Evolutionary conservation across 2,797 vertebrate species (phyloP).

Genomic region (Lutjanus argentimaculatus): DNA sequence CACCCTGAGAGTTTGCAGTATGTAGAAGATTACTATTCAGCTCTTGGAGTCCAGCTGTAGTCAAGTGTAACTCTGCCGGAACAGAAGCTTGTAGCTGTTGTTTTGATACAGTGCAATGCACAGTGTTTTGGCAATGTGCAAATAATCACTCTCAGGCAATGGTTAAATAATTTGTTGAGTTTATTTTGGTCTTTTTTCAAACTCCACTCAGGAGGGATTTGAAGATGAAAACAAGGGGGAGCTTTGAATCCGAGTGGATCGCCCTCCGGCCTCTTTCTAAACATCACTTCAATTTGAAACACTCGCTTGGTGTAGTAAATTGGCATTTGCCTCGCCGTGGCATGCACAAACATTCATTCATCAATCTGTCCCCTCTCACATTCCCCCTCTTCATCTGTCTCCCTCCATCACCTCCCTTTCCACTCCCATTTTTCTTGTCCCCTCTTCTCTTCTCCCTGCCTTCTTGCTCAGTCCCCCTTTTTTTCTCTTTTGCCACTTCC

Average conservation of each 20-base stretch:
- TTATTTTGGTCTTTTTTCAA: constrained; percentile 47
- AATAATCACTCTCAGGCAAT: constrained; percentile 32
- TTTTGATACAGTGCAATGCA: constrained; percentile 13
- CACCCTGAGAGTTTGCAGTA: not conserved
- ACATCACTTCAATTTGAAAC: constrained; percentile 78
- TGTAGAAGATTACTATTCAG: constrained; percentile 24
- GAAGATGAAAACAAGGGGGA: constrained; percentile 47
- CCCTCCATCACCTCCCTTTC: constrained; percentile 46
- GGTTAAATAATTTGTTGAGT: constrained; percentile 53
- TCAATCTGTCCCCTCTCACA: constrained; percentile 67
- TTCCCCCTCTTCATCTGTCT: constrained; percentile 66
- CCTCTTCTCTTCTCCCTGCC: constrained; percentile 30
- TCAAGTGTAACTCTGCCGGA: constrained; percentile 27
- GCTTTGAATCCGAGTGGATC: constrained; percentile 41
- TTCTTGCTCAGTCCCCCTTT: constrained; percentile 20
- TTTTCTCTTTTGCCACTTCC: constrained; percentile 21
- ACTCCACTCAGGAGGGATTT: constrained; percentile 33
- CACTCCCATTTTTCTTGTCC: constrained; percentile 44
- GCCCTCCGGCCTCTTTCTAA: constrained; percentile 49
- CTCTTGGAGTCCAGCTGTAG: not conserved
- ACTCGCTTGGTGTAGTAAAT: constrained; percentile 69
- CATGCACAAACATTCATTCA: constrained; percentile 69
- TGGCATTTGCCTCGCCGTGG: constrained; percentile 60
- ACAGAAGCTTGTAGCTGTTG: constrained; percentile 6
- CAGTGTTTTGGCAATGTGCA: constrained; percentile 14